Percentiles rank a stretch among this genome's conserved stretches.
Conservation (phyloP, 2,113 vertebrate genomes). For the Xyliphius kryptos region DNA sequence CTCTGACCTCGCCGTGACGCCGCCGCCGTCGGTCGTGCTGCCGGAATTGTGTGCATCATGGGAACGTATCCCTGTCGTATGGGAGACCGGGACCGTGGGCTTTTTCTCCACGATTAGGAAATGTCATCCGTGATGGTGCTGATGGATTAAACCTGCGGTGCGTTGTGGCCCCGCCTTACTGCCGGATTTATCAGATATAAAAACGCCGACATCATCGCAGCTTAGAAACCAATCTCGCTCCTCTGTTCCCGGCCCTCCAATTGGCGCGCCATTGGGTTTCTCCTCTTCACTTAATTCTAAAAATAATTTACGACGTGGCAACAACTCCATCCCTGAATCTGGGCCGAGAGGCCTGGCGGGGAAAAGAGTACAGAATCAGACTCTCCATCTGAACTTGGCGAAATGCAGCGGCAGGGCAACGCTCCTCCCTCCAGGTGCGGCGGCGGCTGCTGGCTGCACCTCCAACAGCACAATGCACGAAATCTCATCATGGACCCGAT, state of each 20-base stretch:
- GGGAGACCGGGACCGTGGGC: no score
- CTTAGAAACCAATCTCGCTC: not conserved
- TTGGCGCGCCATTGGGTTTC: not conserved
- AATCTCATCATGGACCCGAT: not conserved
- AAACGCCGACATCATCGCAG: not conserved
- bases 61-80: no score
- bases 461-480: not conserved
- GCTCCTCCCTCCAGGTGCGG: not conserved
- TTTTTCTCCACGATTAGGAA: not conserved
- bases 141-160: not conserved
- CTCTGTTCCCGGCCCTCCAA: not conserved
- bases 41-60: no score
- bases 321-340: not conserved
- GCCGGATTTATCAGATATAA: not conserved
- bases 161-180: not conserved
- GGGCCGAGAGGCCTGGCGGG: not conserved
- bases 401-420: not conserved
- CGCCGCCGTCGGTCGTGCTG: no score
- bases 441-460: not conserved
- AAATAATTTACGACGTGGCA: not conserved
- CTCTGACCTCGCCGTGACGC: no score
- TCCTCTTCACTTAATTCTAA: not conserved
- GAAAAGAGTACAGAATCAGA: constrained; percentile 13
- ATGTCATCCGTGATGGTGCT: no score
- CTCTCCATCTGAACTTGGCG: not conserved